These are phyloP conservation scores for Peromyscus melanophrys DNA, from an alignment of 2,797 vertebrate genomes.

Conservation along the genomic window DNA sequence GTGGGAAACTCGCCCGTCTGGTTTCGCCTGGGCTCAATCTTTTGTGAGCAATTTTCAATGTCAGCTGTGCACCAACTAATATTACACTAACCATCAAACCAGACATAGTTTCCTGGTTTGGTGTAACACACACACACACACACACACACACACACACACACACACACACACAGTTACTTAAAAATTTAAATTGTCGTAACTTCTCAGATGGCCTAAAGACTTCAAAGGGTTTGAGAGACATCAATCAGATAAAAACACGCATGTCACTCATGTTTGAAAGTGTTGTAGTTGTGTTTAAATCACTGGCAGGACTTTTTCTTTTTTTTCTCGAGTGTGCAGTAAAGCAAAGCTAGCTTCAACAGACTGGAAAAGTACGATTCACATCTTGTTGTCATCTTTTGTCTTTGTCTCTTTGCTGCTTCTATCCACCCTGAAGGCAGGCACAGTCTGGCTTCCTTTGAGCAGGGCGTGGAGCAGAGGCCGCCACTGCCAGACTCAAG, in stretches of 20 bases:
- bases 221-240: slow-evolving; percentile 79
- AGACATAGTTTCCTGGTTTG: neutral
- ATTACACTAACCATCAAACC: neutral
- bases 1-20: slow-evolving; percentile 60
- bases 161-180: neutral
- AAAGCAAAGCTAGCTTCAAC: slow-evolving; percentile 26
- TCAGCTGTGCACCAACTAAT: neutral
- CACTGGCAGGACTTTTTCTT: slow-evolving; percentile 83
- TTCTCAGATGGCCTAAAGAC: slow-evolving; percentile 78
- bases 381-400: slow-evolving; percentile 85
- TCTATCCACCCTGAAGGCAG: slow-evolving; percentile 78
- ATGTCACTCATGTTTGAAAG: slow-evolving; percentile 77
- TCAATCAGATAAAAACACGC: slow-evolving; percentile 74
- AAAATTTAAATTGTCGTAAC: slow-evolving; percentile 19
- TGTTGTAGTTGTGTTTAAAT: slow-evolving; percentile 85
- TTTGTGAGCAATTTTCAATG: slow-evolving; percentile 42
- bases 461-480: neutral
- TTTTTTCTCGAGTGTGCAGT: slow-evolving; percentile 75
- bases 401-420: slow-evolving; percentile 64
- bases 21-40: slow-evolving; percentile 59
- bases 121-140: neutral
- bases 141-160: neutral
- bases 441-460: slow-evolving; percentile 50
- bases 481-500: slow-evolving; percentile 49
- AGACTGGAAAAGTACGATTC: slow-evolving; percentile 86